Base-by-base conservation (phyloP, 2,888 invertebrate genomes). In the Himalopsyche tibetana region DNA sequence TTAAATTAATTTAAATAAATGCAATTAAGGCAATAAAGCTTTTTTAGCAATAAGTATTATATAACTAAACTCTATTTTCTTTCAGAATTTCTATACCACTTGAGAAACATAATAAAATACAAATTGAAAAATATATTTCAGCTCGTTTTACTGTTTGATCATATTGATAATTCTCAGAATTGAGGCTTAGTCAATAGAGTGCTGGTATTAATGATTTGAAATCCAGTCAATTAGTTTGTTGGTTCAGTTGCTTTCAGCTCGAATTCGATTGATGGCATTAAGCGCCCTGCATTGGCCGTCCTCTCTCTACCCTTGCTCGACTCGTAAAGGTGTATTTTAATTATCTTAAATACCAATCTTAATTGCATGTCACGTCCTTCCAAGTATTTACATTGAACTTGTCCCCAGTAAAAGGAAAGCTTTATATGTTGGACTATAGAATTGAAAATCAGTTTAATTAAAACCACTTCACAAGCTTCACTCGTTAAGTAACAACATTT, bases 311-410 rank as follows among this genome's bases (percentile, higher is more conserved):
- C 12, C 4, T 12, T 15, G 38, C 15, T 4, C 12, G 15, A 12
- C 63, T 63, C 28, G 63, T 63, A 82, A 83, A 85, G 87, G 87
- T 83, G 83, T 80, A 85, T 80, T 87, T 85, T 83, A 87, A 85
- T 83, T 87, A 87, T 85, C 87, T 85, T 19, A 84, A 85, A 85
- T 87, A 85, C 85, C 85, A 42, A 87, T 87, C 87, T 87, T 87
- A 87, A 87, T 87, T 87, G 84, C 82, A 55, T 85, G 87, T 85
- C 87, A 85, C 85, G 87, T 85, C 74, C 56, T 84, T 79, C 56
- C 28, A 63, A 56, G 63, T 63, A 63, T 63, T 63, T 63, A 19
- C 63, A 63, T 63, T 63, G n/a, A n/a, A 63, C 19, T 63, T 28
- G 63, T 9, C 19, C 51, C 15, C 51, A 51, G 51, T 51, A 51